Evolutionary conservation across 1,140 invertebrate genomes (phyloP), one percentile per base, ranked within the genome.

Genomic region (Lutraria rhynchaena): DNA sequence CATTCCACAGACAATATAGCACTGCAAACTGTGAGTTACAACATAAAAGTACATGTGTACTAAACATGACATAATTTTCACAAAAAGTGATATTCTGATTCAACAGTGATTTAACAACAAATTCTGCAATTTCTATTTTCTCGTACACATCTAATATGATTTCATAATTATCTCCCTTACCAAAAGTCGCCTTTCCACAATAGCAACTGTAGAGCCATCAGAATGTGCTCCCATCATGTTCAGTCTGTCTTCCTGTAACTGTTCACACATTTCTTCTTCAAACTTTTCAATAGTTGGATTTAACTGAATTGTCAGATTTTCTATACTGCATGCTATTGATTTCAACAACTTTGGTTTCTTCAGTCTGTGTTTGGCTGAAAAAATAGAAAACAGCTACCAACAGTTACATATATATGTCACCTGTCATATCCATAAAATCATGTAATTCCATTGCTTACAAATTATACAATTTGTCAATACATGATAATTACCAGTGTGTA

Each of bases 251-350:
- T 92, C 88, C 37, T 85, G 87, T 35, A 92, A 57, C 15, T 88
- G 74, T 17, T 87, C 70, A 83, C 88, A 89, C 17, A 92, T 73
- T 35, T 92, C 90, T 22, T 89, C 89, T 67, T 92, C 92, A 88
- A 92, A 92, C 71, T 89, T 89, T 49, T 91, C 90, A 3, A 92
- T 76, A 19, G 86, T 88, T 17, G 91, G 91, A 46, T 86, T 86
- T 15, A 92, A 84, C 19, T 84, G 85, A n/a, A 92, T 74, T 5
- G 77, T 65, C 7, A 92, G 49, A n/a, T 88, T 83, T 46, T 92
- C 89, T 46, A 92, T 81, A 1, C 82, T 86, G 63, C 86, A 87
- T 5, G 87, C 78, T 13, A 90, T 51, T 33, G 83, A 65, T 46
- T 81, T 80, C 37, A 87, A 57, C 13, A 87, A 31, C 69, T 88